Conservation (phyloP, 2,113 vertebrate genomes). For the Globicephala melas region DNA sequence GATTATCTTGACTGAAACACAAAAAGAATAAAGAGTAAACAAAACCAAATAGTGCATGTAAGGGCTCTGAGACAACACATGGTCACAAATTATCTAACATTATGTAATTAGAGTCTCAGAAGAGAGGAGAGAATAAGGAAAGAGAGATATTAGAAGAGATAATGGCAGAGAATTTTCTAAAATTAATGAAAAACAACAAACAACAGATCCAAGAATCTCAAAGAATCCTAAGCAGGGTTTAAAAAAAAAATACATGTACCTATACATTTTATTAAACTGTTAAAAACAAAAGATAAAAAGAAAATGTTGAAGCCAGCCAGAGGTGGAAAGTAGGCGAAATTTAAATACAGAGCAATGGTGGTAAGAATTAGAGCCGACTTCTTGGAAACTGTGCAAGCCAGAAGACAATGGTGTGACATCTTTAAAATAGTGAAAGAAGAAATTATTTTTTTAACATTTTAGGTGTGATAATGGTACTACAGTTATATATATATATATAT, state of each 20-base stretch:
- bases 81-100: not conserved
- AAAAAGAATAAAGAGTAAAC: not conserved
- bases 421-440: conserved; percentile 14
- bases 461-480: not conserved
- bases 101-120: not conserved
- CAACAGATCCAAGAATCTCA: not conserved
- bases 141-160: not conserved
- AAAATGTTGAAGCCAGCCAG: not conserved
- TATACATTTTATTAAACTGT: not conserved
- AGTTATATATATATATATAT: no score
- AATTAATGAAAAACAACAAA: conserved; percentile 1
- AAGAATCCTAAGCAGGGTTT: not conserved
- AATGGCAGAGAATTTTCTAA: not conserved
- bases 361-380: not conserved
- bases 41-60: not conserved
- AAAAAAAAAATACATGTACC: not conserved
- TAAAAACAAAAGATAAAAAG: not conserved
- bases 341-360: not conserved
- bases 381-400: not conserved
- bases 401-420: not conserved
- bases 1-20: not conserved
- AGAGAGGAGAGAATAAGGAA: not conserved
- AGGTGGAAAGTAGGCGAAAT: not conserved
- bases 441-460: not conserved
- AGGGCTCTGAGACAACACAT: conserved; percentile 1